Base-by-base conservation (phyloP, 2,888 invertebrate species). In the Eilema caniola region DNA sequence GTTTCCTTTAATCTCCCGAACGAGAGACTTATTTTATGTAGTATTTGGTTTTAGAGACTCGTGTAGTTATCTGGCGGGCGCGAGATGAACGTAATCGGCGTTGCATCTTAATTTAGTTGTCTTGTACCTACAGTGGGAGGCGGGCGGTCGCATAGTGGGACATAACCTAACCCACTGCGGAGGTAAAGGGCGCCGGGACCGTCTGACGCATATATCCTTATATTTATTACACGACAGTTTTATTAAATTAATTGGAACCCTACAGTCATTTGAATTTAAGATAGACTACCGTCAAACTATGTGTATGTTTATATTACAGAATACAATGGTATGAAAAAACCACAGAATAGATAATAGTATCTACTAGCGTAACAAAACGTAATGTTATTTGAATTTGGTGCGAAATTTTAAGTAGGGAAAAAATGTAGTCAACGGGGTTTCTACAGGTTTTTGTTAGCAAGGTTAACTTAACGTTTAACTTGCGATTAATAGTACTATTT, bases 91-190 rank as follows among this genome's bases (percentile, higher is more conserved):
- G 89, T 93, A 94, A 94, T 95, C 94, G 92, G 93, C 84, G 93
- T 92, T 88, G 94, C 91, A 94, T 95, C 94, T 95, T 94, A 95
- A 95, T 95, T 94, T 94, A 94, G 94, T 93, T 94, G 92, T 94
- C 94, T 92, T 94, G 93, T 94, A 92, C n/a, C n/a, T n/a, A n/a
- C 85, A 85, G 90, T 91, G 89, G 89, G 90, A 91, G 90, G 90
- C 88, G 86, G 86, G 82, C 81, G 83, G 86, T 81, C 83, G 72
- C 75, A 82, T 87, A 83, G 86, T 85, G 87, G 87, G 88, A 88
- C 89, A 88, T 85, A 88, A 86, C 89, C 85, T 89, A 88, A 88
- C 91, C 89, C 88, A 90, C 89, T 88, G 86, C 81, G 86, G 80
- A 84, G 88, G 87, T 84, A 87, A 88, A 90, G 83, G 83, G 85